Conservation (phyloP, 2,113 vertebrate genomes). For the Paedocypris sp. region DNA sequence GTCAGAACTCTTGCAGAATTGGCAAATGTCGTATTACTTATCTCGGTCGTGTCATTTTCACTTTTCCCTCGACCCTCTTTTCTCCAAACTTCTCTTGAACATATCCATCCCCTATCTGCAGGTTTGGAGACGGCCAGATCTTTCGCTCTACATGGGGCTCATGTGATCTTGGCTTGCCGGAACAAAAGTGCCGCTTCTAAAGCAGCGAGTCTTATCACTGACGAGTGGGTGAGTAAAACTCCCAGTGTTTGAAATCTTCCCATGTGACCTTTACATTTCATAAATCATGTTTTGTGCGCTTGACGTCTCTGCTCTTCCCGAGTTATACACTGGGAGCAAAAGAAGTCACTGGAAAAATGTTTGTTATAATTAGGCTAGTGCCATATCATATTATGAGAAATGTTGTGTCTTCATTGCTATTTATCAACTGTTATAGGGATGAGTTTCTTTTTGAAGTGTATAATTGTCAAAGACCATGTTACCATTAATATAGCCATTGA, state of each 20-base stretch:
- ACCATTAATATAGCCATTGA: no score
- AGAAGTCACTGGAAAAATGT: no score
- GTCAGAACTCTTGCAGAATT: neutral
- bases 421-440: no score
- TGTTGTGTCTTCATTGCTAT: no score
- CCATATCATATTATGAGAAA: no score
- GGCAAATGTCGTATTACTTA: constrained; percentile 10
- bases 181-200: constrained; percentile 67
- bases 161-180: constrained; percentile 85
- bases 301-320: neutral
- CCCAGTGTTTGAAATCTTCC: neutral
- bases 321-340: neutral
- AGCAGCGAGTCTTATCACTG: constrained; percentile 67
- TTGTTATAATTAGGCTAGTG: no score
- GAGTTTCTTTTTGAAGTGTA: no score
- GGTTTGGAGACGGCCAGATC: constrained; percentile 92
- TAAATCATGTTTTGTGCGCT: neutral
- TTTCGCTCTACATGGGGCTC: constrained; percentile 86
- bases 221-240: constrained; percentile 82
- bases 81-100: neutral
- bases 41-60: constrained; percentile 4
- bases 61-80: no score
- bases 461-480: no score
- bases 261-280: constrained; percentile 2
- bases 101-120: constrained; percentile 35